Base-by-base conservation (phyloP, 2,113 vertebrate genomes). In the Hydropotes inermis region DNA sequence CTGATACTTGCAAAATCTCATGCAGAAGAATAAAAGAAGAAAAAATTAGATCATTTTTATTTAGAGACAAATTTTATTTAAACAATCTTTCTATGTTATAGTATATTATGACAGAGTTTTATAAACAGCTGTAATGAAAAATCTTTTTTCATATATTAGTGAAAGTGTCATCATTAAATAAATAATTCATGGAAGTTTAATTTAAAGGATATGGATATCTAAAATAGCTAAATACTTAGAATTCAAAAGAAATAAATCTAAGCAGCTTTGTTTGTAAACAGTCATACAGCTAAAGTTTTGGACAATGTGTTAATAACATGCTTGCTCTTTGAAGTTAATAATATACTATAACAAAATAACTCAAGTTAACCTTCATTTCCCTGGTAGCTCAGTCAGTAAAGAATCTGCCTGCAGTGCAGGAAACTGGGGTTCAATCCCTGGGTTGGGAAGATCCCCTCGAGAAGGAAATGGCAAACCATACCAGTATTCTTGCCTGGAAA, bases 131-230 rank as follows among this genome's bases (percentile, higher is more conserved):
- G n/a, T 91, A 98, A 98, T 96, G 98, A 98, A 98, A 98, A 97
- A 97, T 97, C 94, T 91, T 97, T 96, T 94, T 97, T 97, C 95
- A 98, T 95, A 90, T 92, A 97, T 98, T 98, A 98, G 74, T 95
- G 10, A 97, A 98, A 98, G 89, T 97, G 94, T 87, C 96, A 33
- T 0, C 0, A 58, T 98, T 97, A 98, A 98, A 98, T 98, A 98
- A 98, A 98, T 98, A 97, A 98, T 97, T 98, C 94, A 98, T 92
- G 95, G 82, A 98, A 98, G 96, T 98, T 98, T 97, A 98, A 94
- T 97, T 98, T 97, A 81, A 98, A 98, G 87, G 89, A 87, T 97
- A 97, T 96, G 57, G 57, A 98, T 95, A 70, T 94, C 88, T 98
- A 97, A 97, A 98, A 98, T 97, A 97, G 89, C 85, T 96, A 98